phyloP scores from a whole-genome alignment of 2,888 invertebrate genomes.

The Drosophila stalkeri region DNA sequence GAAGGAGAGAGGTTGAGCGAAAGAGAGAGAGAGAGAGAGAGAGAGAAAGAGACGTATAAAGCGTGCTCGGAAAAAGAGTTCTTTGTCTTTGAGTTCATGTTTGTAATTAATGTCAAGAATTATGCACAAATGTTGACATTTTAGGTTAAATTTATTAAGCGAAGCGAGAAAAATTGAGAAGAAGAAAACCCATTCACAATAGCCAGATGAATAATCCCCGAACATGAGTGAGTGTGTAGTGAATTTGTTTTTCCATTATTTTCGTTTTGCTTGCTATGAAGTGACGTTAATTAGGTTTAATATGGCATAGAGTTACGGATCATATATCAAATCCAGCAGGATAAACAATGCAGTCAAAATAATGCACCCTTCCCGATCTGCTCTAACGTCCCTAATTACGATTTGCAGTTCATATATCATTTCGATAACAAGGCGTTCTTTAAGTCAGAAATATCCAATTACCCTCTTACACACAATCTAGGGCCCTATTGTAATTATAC shows the following conservation, averaged over 20 bases:
- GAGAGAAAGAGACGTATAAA: not conserved
- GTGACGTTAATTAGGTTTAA: conserved; percentile 43
- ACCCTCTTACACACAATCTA: conserved; percentile 4
- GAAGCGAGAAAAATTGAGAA: conserved; percentile 11
- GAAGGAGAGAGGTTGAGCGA: not conserved
- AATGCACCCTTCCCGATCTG: not conserved
- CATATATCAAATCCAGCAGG: conserved; percentile 41
- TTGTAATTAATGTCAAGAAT: conserved; percentile 47
- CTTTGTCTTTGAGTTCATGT: conserved; percentile 33
- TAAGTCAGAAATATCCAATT: conserved; percentile 5
- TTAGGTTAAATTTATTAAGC: conserved; percentile 66
- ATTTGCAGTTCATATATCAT: conserved; percentile 29
- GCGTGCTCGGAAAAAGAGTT: not conserved
- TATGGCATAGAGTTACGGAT: conserved; percentile 19
- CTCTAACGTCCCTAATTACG: conserved; percentile 20
- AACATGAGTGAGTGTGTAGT: not conserved
- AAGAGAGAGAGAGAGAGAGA: not conserved
- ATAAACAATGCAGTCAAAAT: conserved; percentile 18
- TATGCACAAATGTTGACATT: conserved; percentile 46
- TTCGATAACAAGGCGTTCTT: conserved; percentile 9
- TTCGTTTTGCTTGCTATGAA: conserved; percentile 8
- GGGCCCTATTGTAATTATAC: not conserved
- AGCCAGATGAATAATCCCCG: not conserved
- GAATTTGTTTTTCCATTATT: conserved; percentile 5
- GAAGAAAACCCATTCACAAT: conserved; percentile 4